These are phyloP conservation scores for Mimas tiliae DNA, from an alignment of 2,888 invertebrate genomes.

Conservation along the genomic window DNA sequence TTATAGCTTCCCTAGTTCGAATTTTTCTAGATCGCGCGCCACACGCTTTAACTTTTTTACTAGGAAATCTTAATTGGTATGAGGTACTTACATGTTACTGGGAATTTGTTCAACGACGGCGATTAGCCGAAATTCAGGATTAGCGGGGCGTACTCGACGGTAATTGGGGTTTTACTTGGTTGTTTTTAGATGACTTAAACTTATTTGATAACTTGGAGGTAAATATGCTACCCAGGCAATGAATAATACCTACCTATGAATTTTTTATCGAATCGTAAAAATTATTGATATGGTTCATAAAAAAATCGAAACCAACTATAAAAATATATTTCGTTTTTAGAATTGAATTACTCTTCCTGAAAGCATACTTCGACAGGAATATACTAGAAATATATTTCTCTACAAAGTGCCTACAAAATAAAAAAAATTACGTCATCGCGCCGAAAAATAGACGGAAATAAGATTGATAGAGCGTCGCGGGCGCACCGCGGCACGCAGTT, in stretches of 20 bases:
- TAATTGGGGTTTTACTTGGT: slow-evolving; percentile 8
- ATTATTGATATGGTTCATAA: background rate
- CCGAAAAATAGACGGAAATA: slow-evolving; percentile 7
- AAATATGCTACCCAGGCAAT: too few relatives aligned
- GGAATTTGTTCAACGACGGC: background rate
- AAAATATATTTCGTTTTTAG: slow-evolving; percentile 3
- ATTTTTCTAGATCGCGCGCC: slow-evolving; percentile 10
- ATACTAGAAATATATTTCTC: slow-evolving; percentile 6
- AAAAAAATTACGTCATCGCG: slow-evolving; percentile 10
- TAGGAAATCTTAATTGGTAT: slow-evolving; percentile 14
- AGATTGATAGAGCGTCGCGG: slow-evolving; percentile 31
- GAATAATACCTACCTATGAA: too few relatives aligned
- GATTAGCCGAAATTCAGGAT: slow-evolving; percentile 14
- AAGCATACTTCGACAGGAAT: slow-evolving; percentile 1
- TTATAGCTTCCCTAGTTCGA: slow-evolving; percentile 17
- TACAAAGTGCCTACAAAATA: slow-evolving; percentile 2
- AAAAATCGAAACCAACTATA: background rate
- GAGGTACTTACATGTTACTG: slow-evolving; percentile 14
- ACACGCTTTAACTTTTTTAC: background rate
- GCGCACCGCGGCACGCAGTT: slow-evolving; percentile 40
- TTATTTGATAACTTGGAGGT: background rate
- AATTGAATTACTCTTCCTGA: slow-evolving; percentile 3
- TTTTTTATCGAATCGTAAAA: too few relatives aligned
- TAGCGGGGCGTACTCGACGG: background rate
- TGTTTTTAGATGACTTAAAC: background rate